Conservation (phyloP, 2,888 invertebrate genomes). For the Stenolophus ochropezus region DNA sequence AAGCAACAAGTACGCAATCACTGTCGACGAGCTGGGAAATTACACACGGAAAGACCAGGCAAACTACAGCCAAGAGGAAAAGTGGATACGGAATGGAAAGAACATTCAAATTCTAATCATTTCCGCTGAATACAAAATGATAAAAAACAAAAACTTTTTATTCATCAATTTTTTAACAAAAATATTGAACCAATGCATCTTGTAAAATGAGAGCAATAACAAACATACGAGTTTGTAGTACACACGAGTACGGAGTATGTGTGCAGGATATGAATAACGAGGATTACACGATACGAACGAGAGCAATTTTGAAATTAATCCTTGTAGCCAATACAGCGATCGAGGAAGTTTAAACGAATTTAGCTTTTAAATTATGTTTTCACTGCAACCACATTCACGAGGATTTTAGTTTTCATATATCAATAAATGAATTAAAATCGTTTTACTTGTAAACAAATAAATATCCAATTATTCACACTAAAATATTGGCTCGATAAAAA, state of each 20-base stretch:
- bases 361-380: not conserved
- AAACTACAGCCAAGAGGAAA: too few relatives aligned
- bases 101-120: too few relatives aligned
- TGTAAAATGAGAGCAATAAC: not conserved
- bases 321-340: not conserved
- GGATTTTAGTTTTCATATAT: too few relatives aligned
- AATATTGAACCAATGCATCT: too few relatives aligned
- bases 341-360: not conserved
- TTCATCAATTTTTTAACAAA: too few relatives aligned
- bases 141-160: too few relatives aligned
- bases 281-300: not conserved
- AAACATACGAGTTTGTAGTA: not conserved
- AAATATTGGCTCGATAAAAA: not conserved
- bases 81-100: too few relatives aligned
- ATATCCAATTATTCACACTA: not conserved
- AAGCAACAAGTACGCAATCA: too few relatives aligned
- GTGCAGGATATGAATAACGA: not conserved
- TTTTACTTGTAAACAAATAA: not conserved
- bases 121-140: too few relatives aligned
- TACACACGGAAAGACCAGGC: too few relatives aligned
- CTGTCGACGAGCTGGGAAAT: too few relatives aligned
- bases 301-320: not conserved
- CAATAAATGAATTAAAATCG: too few relatives aligned
- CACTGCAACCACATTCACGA: not conserved
- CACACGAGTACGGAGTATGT: not conserved